Evolutionary conservation across 2,797 vertebrate species (phyloP), one percentile per base, ranked within the genome.

Genomic region (Danio albolineatus): DNA sequence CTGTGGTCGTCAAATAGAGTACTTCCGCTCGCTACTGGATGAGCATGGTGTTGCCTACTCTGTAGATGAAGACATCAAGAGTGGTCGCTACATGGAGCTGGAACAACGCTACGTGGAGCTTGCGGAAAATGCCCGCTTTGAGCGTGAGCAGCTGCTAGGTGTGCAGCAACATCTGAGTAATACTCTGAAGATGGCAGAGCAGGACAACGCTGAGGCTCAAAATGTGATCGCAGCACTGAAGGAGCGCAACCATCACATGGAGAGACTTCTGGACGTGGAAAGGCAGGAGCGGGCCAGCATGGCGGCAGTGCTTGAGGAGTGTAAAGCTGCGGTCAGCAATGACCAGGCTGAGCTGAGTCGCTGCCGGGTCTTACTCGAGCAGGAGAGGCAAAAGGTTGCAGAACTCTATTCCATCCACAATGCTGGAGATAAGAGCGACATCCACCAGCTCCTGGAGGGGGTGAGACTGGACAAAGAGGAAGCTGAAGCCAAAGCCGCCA

Each of bases 161-260:
- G 98, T 99, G 61, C 98, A 99, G 83, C 98, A 99, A 80, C 97
- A 98, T 76, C 81, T 99, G 28, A 99, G 97, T 86, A 98, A 98
- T 88, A 98, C 98, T 0, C 85, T 99, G 81, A 98, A 99, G 90
- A 98, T 98, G 97, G 97, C 98, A 0, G 98, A 99, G 43, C 97
- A 98, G 86, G 98, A 99, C 90, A 98, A 98, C 60, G 97, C 97
- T 1, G 98, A 99, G 79, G 97, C 97, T 7, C 97, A 99, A 36
- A 96, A 96, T 83, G 93, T 99, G 93, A 98, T 99, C 2, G 36
- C 67, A 19, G 96, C 96, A 0, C 91, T 99, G 62, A 99, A 98
- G 83, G 98, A 99, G 81, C 93, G 98, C 48, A 98, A 97, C 89
- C 97, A 97, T 84, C 96, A 99, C 87, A 96, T 97, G 95, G 98